Evolutionary conservation across 2,113 vertebrate species (phyloP).

Genomic region (Xenus cinereus): DNA sequence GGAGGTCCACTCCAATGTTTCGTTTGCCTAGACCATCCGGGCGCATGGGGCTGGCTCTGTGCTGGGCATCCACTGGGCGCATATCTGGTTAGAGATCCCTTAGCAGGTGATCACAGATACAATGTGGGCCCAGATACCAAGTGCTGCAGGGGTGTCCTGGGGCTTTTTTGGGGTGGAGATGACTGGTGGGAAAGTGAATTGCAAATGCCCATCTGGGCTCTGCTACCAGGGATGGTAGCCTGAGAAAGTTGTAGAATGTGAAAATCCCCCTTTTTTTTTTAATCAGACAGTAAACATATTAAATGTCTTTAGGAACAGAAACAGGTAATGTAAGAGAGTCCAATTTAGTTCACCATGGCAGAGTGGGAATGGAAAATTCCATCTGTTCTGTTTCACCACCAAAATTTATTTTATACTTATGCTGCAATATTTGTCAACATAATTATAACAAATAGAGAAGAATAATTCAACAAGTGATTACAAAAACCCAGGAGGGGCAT

Average conservation of each 20-base stretch:
- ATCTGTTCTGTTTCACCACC: background rate
- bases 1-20: background rate
- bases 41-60: background rate
- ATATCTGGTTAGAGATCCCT: background rate
- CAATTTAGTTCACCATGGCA: background rate
- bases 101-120: background rate
- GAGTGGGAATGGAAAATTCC: background rate
- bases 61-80: rapidly evolving
- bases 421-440: background rate
- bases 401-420: background rate
- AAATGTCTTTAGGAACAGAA: background rate
- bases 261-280: background rate
- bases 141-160: background rate
- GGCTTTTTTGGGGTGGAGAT: background rate
- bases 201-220: background rate
- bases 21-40: rapidly evolving
- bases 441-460: background rate
- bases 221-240: background rate
- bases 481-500: background rate
- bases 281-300: background rate
- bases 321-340: background rate
- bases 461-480: background rate
- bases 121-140: rapidly evolving
- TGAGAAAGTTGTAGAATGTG: background rate
- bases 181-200: background rate